Evolutionary conservation across 2,797 vertebrate genomes (phyloP).

Genomic region (Sebastes vulpes): DNA sequence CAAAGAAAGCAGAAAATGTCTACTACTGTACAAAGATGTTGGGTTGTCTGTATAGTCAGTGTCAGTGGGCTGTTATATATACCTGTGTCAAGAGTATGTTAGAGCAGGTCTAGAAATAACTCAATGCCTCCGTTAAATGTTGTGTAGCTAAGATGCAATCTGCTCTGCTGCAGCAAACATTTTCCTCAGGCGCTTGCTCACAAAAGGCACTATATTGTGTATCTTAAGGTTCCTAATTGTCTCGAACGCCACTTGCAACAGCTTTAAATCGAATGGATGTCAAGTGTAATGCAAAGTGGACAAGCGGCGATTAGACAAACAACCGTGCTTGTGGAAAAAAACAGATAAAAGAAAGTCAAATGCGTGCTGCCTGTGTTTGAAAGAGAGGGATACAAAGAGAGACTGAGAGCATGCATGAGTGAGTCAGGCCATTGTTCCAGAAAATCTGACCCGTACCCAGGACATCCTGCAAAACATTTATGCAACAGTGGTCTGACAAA

Average conservation of each 20-base stretch:
- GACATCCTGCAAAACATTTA: conserved; percentile 75
- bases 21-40: neutral
- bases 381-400: conserved; percentile 46
- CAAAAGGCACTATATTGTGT: neutral
- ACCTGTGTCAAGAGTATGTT: neutral
- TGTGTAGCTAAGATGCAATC: neutral
- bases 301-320: neutral
- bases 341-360: conserved; percentile 8
- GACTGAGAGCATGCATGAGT: conserved; percentile 57
- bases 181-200: neutral
- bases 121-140: neutral
- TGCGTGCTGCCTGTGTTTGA: conserved; percentile 9
- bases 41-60: conserved; percentile 2
- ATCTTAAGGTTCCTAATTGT: neutral
- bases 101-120: conserved; percentile 17
- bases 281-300: neutral
- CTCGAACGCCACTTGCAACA: neutral
- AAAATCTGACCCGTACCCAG: conserved; percentile 74
- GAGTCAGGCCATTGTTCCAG: conserved; percentile 77
- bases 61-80: neutral
- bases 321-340: neutral
- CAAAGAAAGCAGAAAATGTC: conserved; percentile 22
- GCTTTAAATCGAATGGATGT: conserved; percentile 20
- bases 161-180: neutral
- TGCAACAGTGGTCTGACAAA: conserved; percentile 58